Percentiles rank a stretch among this genome's conserved stretches.
Conservation (phyloP, 2,888 invertebrate species). For the Caenorhabditis plicata region DNA sequence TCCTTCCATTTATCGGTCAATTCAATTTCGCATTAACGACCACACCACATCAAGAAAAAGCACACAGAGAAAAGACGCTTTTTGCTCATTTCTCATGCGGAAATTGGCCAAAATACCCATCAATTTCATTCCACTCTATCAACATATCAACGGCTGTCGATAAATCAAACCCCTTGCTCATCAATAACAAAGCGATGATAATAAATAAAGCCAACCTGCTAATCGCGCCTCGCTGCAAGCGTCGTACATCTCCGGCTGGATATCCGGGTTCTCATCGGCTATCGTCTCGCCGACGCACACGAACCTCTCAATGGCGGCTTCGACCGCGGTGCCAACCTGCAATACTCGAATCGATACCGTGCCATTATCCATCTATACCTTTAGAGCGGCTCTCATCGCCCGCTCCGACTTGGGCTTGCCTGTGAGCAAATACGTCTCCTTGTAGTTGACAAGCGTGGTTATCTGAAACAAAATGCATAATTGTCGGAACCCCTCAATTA, state of each 20-base stretch:
- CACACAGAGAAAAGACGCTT: no score
- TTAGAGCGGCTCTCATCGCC: slow-evolving; percentile 77
- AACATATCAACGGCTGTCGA: no score
- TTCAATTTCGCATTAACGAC: no score
- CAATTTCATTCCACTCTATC: no score
- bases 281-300: slow-evolving; percentile 97
- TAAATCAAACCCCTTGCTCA: no score
- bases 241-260: slow-evolving; percentile 94
- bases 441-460: slow-evolving; percentile 84
- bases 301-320: slow-evolving; percentile 93
- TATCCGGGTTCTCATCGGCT: slow-evolving; percentile 95
- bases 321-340: slow-evolving; percentile 91
- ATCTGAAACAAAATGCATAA: slow-evolving; percentile 76
- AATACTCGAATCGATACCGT: slow-evolving; percentile 2
- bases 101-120: no score
- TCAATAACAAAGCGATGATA: no score
- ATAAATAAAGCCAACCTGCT: slow-evolving; percentile 85
- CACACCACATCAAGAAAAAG: no score
- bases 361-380: slow-evolving; percentile 36
- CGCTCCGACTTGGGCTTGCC: slow-evolving; percentile 72
- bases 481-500: slow-evolving; percentile 6
- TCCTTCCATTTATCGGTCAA: no score
- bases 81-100: no score
- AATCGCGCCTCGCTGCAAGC: slow-evolving; percentile 94
- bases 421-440: slow-evolving; percentile 72